Percentiles rank a stretch among this genome's conserved stretches.
Evolutionary conservation across 2,113 vertebrate species (phyloP).

Genomic region (Centropristis striata): DNA sequence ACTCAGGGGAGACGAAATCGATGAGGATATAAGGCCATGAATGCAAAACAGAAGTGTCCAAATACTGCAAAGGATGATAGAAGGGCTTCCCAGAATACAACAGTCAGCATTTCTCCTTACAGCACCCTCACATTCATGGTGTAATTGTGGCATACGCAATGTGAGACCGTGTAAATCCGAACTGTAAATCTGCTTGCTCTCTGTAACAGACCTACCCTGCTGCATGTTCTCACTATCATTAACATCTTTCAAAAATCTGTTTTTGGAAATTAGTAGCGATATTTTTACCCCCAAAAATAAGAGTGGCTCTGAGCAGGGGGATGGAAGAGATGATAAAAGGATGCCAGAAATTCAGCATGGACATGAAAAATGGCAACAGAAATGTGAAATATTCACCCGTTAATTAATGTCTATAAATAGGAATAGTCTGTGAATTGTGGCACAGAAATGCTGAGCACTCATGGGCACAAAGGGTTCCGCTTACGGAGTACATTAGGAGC

Average conservation of each 20-base stretch:
- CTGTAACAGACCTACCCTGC: not conserved
- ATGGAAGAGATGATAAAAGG: slow-evolving; percentile 18
- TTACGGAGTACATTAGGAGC: slow-evolving; percentile 26
- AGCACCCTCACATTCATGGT: slow-evolving; percentile 1
- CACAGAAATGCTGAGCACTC: slow-evolving; percentile 45
- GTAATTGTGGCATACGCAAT: not conserved
- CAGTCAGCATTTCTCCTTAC: slow-evolving; percentile 38
- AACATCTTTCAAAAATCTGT: not conserved
- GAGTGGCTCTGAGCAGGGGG: slow-evolving; percentile 1
- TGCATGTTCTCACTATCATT: not conserved
- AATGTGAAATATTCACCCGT: slow-evolving; percentile 66
- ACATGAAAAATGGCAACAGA: slow-evolving; percentile 59
- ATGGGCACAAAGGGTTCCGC: slow-evolving; percentile 40
- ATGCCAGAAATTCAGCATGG: slow-evolving; percentile 31
- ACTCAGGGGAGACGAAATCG: slow-evolving; percentile 52
- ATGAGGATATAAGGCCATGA: slow-evolving; percentile 61
- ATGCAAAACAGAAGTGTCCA: slow-evolving; percentile 68
- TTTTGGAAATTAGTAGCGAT: too few relatives aligned
- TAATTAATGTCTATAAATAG: slow-evolving; percentile 77
- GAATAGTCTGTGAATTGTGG: slow-evolving; percentile 42
- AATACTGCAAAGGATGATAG: slow-evolving; percentile 28
- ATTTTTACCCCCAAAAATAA: not conserved
- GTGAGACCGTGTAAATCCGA: not conserved
- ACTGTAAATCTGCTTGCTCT: not conserved
- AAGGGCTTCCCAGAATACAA: slow-evolving; percentile 12